Percentiles rank a stretch among this genome's conserved stretches.
These are phyloP conservation scores for Bombyx huttoni DNA, from an alignment of 2,888 invertebrate species.

Conservation along the genomic window DNA sequence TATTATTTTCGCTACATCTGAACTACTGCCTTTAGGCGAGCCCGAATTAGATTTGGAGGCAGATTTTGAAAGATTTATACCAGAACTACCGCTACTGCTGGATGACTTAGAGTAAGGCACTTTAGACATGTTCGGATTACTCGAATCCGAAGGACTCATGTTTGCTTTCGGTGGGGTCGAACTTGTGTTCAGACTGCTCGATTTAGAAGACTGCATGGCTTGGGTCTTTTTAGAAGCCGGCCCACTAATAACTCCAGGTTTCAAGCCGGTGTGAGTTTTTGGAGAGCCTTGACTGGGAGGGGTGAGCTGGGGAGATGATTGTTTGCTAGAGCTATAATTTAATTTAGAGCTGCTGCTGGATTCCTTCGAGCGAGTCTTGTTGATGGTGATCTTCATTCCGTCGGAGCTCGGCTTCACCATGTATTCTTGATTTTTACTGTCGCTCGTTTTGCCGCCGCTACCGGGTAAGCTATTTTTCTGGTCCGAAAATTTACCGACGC, in stretches of 20 bases:
- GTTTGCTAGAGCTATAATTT: conserved; percentile 57
- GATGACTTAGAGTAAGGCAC: conserved; percentile 65
- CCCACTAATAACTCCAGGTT: conserved; percentile 89
- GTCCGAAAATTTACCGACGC: conserved; percentile 57
- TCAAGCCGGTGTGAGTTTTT: conserved; percentile 85
- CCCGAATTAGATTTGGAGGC: conserved; percentile 67
- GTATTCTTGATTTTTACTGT: conserved; percentile 83
- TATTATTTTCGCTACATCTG: conserved; percentile 70
- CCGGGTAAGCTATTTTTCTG: conserved; percentile 52
- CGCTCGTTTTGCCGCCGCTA: conserved; percentile 44
- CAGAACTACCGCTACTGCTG: conserved; percentile 44
- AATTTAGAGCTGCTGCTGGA: conserved; percentile 61
- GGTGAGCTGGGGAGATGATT: conserved; percentile 59
- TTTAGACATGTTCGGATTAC: conserved; percentile 41
- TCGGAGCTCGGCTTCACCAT: conserved; percentile 92
- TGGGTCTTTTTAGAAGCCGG: conserved; percentile 88
- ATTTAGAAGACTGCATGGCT: conserved; percentile 69
- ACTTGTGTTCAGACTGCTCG: conserved; percentile 37
- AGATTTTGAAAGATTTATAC: conserved; percentile 61
- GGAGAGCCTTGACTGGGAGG: conserved; percentile 76
- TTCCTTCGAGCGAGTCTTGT: conserved; percentile 87
- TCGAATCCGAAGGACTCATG: conserved; percentile 47
- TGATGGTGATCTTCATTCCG: conserved; percentile 92
- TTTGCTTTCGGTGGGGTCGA: conserved; percentile 62
- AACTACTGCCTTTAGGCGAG: conserved; percentile 74